Evolutionary conservation across 92 coral and sea anemone species (phyloP).

Genomic region (Chrysogorgia sp.): DNA sequence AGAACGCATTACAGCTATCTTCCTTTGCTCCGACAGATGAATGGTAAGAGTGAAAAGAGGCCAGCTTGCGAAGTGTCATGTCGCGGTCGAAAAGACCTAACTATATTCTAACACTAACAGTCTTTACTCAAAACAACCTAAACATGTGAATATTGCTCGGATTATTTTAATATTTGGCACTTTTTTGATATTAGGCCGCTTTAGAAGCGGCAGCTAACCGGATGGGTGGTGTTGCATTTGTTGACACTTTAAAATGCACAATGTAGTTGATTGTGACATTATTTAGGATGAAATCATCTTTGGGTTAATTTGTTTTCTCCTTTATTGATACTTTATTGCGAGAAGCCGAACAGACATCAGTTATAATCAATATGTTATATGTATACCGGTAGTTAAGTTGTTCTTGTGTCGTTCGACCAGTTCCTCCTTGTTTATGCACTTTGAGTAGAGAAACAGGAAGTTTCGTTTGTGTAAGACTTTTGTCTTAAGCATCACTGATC

Average conservation of each 20-base stretch:
- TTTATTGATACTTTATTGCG: no score
- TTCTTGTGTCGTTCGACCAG: not conserved
- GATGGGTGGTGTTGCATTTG: not conserved
- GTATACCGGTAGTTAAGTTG: not conserved
- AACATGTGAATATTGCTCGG: not conserved
- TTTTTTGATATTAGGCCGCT: not conserved
- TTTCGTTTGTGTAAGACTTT: not conserved
- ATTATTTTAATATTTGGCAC: not conserved
- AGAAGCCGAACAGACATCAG: no score
- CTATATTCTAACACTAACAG: no score
- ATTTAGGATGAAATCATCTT: no score
- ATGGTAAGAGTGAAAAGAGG: conserved; percentile 18
- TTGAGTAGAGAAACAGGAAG: not conserved
- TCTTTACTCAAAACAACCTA: not conserved
- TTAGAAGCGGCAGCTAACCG: not conserved
- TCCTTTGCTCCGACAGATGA: conserved; percentile 40
- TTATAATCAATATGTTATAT: no score
- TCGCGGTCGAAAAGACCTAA: no score
- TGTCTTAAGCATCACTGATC: no score
- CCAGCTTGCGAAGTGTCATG: no score
- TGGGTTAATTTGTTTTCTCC: no score
- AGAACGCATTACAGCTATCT: conserved; percentile 1
- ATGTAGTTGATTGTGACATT: not conserved
- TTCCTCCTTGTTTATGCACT: not conserved
- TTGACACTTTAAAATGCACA: not conserved